Base-by-base conservation (phyloP, 2,113 vertebrate species). In the Cyrtonyx montezumae region DNA sequence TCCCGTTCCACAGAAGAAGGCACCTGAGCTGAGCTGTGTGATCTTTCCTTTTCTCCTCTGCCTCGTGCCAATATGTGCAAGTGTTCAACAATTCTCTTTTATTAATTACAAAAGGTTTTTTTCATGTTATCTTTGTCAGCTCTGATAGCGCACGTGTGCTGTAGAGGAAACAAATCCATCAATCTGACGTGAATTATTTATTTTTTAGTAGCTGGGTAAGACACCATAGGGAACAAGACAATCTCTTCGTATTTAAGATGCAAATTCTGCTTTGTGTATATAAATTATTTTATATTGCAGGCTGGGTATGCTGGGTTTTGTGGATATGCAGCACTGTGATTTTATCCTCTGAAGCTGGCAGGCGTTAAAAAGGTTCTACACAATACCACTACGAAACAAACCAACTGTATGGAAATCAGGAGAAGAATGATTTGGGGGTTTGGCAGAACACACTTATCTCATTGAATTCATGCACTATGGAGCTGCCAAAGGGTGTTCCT, bases 1-100 rank as follows among this genome's bases (percentile, higher is more conserved):
- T 99, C 98, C 3, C 99, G 99, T 36, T 99, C 99, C 9, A 97
- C 97, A 0, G 99, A 99, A 95, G 99, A 99, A 95, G 99, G 98
- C 77, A 99, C 98, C 96, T 99, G 98, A 98, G 74, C 85, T 62
- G 58, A 19, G 86, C 69, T 65, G 26, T 67, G 43, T 91, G 25
- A 36, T 34, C n/a, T 82, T 65, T 56, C 62, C 79, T 49, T 70
- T 70, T 68, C n/a, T 81, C 81, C 68, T 87, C 63, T 93, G 87
- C 95, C 90, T 81, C 91, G 92, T 97, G 97, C 95, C 96, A 94
- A 93, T 77, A 77, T 76, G 91, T 94, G 95, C 91, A 82, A 92
- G 83, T 93, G 96, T 96, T 94, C 87, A 83, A 88, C 90, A 36
- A 69, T 93, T 88, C 65, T 93, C 94, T 93, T 84, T 88, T 88